Percentiles rank a stretch among this genome's conserved stretches.
Conservation (phyloP, 2,888 invertebrate species). For the Nomada goodeniana region DNA sequence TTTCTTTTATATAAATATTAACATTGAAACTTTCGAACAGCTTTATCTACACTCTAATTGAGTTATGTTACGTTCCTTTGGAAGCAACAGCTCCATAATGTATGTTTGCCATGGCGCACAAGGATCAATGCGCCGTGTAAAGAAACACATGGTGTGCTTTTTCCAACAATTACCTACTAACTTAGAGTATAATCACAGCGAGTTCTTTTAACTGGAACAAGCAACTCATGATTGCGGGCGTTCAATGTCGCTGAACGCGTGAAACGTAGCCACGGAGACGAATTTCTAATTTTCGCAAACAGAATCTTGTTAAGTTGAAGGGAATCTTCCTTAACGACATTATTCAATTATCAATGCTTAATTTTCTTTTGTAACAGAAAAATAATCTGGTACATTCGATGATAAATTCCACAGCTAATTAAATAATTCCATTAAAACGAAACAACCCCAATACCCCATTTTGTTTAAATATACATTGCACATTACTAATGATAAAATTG, state of each 20-base stretch:
- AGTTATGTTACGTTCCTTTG: not conserved
- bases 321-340: not conserved
- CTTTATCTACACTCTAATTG: not conserved
- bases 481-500: no score
- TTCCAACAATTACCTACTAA: not conserved
- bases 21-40: not conserved
- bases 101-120: not conserved
- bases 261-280: not conserved
- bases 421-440: no score
- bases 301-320: not conserved
- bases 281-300: constrained; percentile 7
- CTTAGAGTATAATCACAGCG: not conserved
- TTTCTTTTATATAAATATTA: no score
- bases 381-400: no score
- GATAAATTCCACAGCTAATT: no score
- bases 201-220: not conserved
- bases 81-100: not conserved
- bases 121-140: not conserved
- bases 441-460: no score
- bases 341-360: not conserved
- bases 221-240: not conserved
- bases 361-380: not conserved
- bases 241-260: not conserved
- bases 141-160: not conserved
- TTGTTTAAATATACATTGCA: no score